phyloP scores from a whole-genome alignment of 1,140 invertebrate genomes.

The Tribolium madens region DNA sequence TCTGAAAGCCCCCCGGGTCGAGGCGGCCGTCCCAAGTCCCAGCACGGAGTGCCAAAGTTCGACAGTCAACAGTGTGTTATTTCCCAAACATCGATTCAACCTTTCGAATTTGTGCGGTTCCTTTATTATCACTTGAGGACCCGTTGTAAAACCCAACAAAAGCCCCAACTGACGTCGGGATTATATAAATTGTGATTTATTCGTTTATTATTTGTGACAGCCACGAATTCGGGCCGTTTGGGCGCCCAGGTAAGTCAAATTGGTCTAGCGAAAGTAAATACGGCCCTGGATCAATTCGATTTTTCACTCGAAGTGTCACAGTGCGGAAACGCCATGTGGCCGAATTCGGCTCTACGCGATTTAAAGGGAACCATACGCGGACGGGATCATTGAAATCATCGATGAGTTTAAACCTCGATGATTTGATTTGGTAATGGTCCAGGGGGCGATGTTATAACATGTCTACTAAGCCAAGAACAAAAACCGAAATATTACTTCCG shows the following conservation, averaged over 20 bases:
- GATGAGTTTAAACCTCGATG: not conserved
- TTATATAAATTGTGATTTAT: slow-evolving; percentile 29
- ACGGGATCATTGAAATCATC: not conserved
- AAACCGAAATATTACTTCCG: too few species aligned
- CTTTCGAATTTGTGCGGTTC: slow-evolving; percentile 46
- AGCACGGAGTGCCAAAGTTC: slow-evolving; percentile 33
- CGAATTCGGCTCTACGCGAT: not conserved
- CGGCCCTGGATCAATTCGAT: not conserved
- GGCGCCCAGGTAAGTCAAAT: slow-evolving; percentile 25
- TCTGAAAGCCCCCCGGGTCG: slow-evolving; percentile 27
- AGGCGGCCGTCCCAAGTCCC: slow-evolving; percentile 1
- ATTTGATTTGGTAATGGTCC: not conserved
- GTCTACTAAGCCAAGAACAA: too few species aligned
- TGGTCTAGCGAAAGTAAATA: not conserved
- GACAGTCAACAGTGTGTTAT: slow-evolving; percentile 42
- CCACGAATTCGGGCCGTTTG: not conserved
- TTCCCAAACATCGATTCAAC: slow-evolving; percentile 63
- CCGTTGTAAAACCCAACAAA: slow-evolving; percentile 1
- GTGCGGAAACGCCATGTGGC: slow-evolving; percentile 2
- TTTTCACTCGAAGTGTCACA: not conserved
- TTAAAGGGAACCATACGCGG: not conserved
- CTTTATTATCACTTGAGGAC: slow-evolving; percentile 3
- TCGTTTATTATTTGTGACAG: slow-evolving; percentile 40
- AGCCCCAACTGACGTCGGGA: too few species aligned
- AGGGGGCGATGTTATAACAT: not conserved